A percentile compares a stretch with the other conserved stretches of the same genome.
These are phyloP conservation scores for Irena cyanogastra DNA, from an alignment of 2,113 vertebrate species.

Conservation along the genomic window DNA sequence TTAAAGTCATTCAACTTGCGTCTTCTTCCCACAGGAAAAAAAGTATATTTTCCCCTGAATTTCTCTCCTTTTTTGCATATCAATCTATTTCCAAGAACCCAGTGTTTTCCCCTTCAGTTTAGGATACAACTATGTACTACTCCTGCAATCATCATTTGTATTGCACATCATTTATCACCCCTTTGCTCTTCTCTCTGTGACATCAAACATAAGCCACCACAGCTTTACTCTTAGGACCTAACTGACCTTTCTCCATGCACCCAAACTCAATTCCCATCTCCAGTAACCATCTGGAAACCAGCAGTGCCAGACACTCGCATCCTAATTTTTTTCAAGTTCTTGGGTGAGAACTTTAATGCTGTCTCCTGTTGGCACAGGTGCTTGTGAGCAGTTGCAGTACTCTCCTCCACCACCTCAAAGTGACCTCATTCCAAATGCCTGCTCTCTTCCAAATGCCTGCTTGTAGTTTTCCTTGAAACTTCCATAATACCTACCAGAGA, in stretches of 20 bases:
- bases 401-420: background rate
- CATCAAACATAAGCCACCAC: background rate
- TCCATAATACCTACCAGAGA: background rate
- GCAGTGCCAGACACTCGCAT: background rate
- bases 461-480: background rate
- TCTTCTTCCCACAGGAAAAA: background rate
- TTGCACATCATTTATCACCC: background rate
- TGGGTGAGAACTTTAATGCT: rapidly evolving
- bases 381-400: background rate
- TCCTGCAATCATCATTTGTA: background rate
- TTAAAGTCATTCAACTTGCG: background rate
- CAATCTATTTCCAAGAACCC: background rate
- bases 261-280: background rate
- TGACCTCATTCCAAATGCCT: background rate
- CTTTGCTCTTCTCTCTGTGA: background rate
- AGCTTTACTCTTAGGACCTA: background rate
- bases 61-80: background rate
- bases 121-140: background rate
- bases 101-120: background rate
- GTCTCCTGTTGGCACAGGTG: background rate
- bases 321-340: background rate
- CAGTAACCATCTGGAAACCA: background rate
- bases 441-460: background rate
- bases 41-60: background rate
- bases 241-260: background rate